Percentiles rank a stretch among this genome's conserved stretches.
Evolutionary conservation across 1,140 invertebrate genomes (phyloP).

Genomic region (Meloidogyne chitwoodi): DNA sequence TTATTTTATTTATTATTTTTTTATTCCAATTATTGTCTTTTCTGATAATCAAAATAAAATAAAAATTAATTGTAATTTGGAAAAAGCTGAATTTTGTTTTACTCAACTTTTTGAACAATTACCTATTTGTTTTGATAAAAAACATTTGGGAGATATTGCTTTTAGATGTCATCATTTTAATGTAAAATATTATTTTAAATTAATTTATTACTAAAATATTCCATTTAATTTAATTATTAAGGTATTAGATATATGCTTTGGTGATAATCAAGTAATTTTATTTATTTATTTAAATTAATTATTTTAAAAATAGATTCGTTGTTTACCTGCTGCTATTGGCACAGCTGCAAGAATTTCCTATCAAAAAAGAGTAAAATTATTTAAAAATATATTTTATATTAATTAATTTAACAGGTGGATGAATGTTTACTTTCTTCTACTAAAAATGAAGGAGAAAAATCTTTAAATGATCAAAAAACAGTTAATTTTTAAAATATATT

Average conservation of each 20-base stretch:
- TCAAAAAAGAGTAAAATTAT: conserved; percentile 6
- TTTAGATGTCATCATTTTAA: conserved; percentile 48
- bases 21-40: too few species aligned
- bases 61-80: conserved; percentile 22
- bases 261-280: background rate
- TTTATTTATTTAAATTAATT: background rate
- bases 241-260: conserved; percentile 39
- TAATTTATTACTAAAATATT: conserved; percentile 11
- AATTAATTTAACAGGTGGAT: background rate
- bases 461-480: background rate
- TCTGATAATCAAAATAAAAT: too few species aligned
- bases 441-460: background rate
- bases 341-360: conserved; percentile 38
- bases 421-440: background rate
- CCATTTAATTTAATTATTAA: background rate
- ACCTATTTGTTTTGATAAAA: conserved; percentile 40
- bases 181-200: conserved; percentile 20
- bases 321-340: conserved; percentile 37
- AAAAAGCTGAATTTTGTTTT: conserved; percentile 38
- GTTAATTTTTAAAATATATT: background rate
- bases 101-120: conserved; percentile 45
- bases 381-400: background rate
- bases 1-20: too few species aligned
- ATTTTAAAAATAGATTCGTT: conserved; percentile 18
- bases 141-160: conserved; percentile 17